Conservation (phyloP, 2,888 invertebrate species). For the Ophion obscuratus region DNA sequence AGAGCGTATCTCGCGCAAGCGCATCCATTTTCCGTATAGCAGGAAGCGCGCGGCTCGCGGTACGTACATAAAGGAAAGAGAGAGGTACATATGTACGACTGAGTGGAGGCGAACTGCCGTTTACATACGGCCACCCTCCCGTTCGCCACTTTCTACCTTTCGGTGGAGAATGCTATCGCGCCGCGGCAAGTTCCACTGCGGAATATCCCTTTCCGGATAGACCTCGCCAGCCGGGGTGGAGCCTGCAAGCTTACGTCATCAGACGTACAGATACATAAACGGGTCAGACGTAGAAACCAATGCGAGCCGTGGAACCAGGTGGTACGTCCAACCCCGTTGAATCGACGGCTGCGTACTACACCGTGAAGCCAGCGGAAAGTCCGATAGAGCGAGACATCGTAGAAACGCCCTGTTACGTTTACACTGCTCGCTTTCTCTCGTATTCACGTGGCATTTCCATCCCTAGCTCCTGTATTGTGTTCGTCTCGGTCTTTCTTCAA, state of each 20-base stretch:
- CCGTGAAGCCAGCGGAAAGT: conserved; percentile 9
- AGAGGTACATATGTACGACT: conserved; percentile 2
- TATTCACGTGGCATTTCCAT: conserved; percentile 54
- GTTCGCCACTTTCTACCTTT: conserved; percentile 66
- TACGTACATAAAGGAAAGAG: conserved; percentile 33
- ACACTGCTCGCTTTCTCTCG: conserved; percentile 49
- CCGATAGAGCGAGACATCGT: conserved; percentile 58
- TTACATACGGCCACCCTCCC: conserved; percentile 54
- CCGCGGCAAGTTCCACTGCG: conserved; percentile 21
- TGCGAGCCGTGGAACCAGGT: conserved; percentile 76
- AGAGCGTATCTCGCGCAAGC: conserved; percentile 79
- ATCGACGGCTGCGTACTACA: conserved; percentile 66
- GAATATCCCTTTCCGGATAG: conserved; percentile 49
- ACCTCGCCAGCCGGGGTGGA: conserved; percentile 78
- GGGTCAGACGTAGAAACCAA: conserved; percentile 83
- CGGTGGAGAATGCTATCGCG: conserved; percentile 44
- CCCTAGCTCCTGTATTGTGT: conserved; percentile 10
- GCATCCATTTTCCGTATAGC: conserved; percentile 70
- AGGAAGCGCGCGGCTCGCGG: conserved; percentile 38
- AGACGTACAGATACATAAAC: conserved; percentile 80
- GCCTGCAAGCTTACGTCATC: conserved; percentile 81
- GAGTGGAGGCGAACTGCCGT: neutral
- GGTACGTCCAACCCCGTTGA: conserved; percentile 68
- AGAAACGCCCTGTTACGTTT: conserved; percentile 67
- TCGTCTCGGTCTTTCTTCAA: conserved; percentile 47